Conservation (phyloP, 1,140 invertebrate genomes). For the Drosophila lacertosa region DNA sequence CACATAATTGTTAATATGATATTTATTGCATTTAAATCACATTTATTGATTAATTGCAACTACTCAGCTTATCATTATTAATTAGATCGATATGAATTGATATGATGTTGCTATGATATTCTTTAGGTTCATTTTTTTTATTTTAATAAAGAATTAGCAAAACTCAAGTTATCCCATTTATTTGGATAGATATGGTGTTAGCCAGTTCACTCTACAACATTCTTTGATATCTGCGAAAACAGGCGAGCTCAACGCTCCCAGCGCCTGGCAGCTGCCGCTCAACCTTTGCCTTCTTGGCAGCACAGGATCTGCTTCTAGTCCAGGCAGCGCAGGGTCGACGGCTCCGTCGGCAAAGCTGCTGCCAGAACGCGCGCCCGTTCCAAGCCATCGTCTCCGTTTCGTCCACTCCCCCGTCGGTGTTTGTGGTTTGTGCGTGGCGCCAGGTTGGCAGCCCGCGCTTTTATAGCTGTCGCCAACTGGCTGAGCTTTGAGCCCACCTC, state of each 20-base stretch:
- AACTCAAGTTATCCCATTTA: neutral
- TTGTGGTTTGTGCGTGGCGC: slow-evolving; percentile 77
- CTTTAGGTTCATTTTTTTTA: slow-evolving; percentile 74
- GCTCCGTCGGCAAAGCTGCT: slow-evolving; percentile 68
- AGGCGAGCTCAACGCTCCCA: slow-evolving; percentile 58
- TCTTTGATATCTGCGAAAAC: slow-evolving; percentile 50
- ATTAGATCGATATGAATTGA: slow-evolving; percentile 76
- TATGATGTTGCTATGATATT: slow-evolving; percentile 83
- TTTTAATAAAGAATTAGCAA: slow-evolving; percentile 19
- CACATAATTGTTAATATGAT: slow-evolving; percentile 7
- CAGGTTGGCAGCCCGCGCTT: slow-evolving; percentile 53
- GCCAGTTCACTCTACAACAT: slow-evolving; percentile 40
- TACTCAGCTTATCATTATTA: slow-evolving; percentile 47
- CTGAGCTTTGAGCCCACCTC: slow-evolving; percentile 50
- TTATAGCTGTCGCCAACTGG: slow-evolving; percentile 67
- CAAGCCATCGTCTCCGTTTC: slow-evolving; percentile 56
- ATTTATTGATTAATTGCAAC: slow-evolving; percentile 42
- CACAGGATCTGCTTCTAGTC: slow-evolving; percentile 1
- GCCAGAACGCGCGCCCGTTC: slow-evolving; percentile 63
- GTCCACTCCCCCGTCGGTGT: slow-evolving; percentile 40
- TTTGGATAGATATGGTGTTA: neutral
- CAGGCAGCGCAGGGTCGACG: neutral
- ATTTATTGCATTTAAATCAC: slow-evolving; percentile 60
- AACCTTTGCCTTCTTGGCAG: neutral
- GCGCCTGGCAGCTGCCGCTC: slow-evolving; percentile 46